These are phyloP conservation scores for Drosophila lowei DNA, from an alignment of 1,140 invertebrate genomes.

Conservation along the genomic window DNA sequence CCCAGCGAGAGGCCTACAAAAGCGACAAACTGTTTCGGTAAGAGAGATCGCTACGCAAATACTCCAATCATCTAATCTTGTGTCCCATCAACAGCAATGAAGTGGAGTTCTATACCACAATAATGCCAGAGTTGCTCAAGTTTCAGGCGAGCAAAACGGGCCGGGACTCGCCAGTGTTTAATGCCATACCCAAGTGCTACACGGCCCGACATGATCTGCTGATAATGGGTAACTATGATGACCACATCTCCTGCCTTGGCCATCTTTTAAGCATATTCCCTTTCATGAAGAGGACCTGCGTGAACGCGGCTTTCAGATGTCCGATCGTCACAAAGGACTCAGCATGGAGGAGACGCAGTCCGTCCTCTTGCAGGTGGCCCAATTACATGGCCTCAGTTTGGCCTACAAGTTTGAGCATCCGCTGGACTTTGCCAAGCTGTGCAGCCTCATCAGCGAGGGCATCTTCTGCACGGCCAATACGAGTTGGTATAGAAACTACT, in stretches of 20 bases:
- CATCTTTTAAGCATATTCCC: not conserved
- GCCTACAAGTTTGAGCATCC: constrained; percentile 87
- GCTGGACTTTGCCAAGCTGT: constrained; percentile 86
- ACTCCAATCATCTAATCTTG: not conserved
- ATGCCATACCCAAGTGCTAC: constrained; percentile 87
- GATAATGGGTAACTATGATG: constrained; percentile 85
- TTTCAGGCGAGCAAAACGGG: constrained; percentile 84
- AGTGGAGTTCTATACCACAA: constrained; percentile 88
- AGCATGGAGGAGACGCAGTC: constrained; percentile 85
- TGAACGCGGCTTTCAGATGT: constrained; percentile 87
- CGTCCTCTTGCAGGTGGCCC: constrained; percentile 86
- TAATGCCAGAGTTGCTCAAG: constrained; percentile 86
- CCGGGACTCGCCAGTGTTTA: constrained; percentile 83
- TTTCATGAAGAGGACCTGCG: constrained; percentile 83
- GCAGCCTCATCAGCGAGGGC: constrained; percentile 84
- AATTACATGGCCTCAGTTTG: constrained; percentile 87
- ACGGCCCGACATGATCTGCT: constrained; percentile 86
- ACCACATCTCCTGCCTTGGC: constrained; percentile 41
- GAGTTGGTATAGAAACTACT: constrained; percentile 88
- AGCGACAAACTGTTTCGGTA: constrained; percentile 87
- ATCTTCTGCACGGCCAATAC: constrained; percentile 87
- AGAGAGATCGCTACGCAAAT: constrained; percentile 9
- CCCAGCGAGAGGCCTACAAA: constrained; percentile 87
- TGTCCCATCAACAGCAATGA: constrained; percentile 85
- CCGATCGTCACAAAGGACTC: constrained; percentile 86